Base-by-base conservation (phyloP, 2,113 vertebrate genomes). In the Craseonycteris thonglongyai region DNA sequence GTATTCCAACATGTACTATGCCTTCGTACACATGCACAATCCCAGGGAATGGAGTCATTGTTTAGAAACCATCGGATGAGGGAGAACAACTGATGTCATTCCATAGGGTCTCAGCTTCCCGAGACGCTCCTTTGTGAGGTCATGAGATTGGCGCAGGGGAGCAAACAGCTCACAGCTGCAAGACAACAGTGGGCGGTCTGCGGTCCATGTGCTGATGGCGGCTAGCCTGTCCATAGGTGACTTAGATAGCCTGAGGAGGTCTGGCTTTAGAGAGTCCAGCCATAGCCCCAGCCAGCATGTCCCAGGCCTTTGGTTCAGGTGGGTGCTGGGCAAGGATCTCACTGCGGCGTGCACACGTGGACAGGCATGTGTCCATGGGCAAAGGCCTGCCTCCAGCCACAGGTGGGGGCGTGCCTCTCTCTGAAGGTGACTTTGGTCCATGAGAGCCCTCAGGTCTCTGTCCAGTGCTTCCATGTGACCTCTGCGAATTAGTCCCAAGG, bases 321-420 rank as follows among this genome's bases (percentile, higher is more conserved):
- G 30, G n/a, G 16, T 0, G 0, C 54, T 24, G 54, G 28, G 22
- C 14, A 12, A 0, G 30, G n/a, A n/a, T n/a, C 30, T 59, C 69
- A 4, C 4, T 2, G 11, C 35, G 22, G 15, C 1, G 0, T 5
- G 0, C 54, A 26, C 4, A 1, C 0, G 0, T 8, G 2, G 10
- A 56, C 24, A 16, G 51, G 54, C 1, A 2, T 40, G 51, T 35
- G 14, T 10, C 30, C 28, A 2, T 8, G 3, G 47, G 54, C n/a
- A 22, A 28, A 65, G 45, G 28, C 16, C 18, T 15, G 24, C 11
- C 14, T 7, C 66, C 66, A 28, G 21, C 38, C 61, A 13, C 56
- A 61, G 8, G 65, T 22, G 18, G 19, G 30, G 11, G 13, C 14
- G 7, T 28, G 1, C 24, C 45, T 71, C 4, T 80, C 24, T 74